Evolutionary conservation across 2,113 vertebrate genomes (phyloP), one percentile per base, ranked within the genome.

Genomic region (Oceanites oceanicus): DNA sequence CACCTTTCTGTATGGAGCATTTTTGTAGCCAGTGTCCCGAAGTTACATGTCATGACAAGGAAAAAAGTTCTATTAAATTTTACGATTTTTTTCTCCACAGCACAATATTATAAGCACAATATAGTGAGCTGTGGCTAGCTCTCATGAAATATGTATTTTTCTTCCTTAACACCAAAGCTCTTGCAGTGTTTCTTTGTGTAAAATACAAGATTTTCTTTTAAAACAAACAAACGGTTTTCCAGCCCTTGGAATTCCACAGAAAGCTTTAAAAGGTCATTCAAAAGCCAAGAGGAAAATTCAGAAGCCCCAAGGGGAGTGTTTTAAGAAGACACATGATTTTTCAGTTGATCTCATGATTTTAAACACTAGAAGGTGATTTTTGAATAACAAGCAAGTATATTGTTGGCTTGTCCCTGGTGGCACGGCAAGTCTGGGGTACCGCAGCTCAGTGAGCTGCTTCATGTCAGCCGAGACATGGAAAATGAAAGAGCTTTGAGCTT

Each of bases 401-500:
- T 4, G 2, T 26, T 82, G 74, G 23, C 53, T 87, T 45, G 47
- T 75, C 92, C 73, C 84, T 38, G 40, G 58, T 82, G 70, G 71
- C 77, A 79, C 0, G 2, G 52, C 25, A 68, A 91, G 87, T 13
- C 56, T 44, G 36, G 36, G 70, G 66, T 68, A 87, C 36, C 2
- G 23, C 76, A 91, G 86, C 68, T 95, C 95, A 78, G 47, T 40
- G 90, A 95, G 70, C 74, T 75, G 87, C 66, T 93, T 76, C 81
- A 14, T n/a, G 62, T 79, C 84, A 68, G 73, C 53, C 45, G 44
- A 68, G 84, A 94, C 7, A 30, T 1, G n/a, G 70, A 85, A 93
- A 94, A 96, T n/a, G 74, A n/a, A 88, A 82, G 66, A 79, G 66
- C 73, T 79, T 11, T 5, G 34, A 78, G 77, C 70, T 82, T 32